Base-by-base conservation (phyloP, 2,113 vertebrate species). In the Bufo gargarizans region DNA sequence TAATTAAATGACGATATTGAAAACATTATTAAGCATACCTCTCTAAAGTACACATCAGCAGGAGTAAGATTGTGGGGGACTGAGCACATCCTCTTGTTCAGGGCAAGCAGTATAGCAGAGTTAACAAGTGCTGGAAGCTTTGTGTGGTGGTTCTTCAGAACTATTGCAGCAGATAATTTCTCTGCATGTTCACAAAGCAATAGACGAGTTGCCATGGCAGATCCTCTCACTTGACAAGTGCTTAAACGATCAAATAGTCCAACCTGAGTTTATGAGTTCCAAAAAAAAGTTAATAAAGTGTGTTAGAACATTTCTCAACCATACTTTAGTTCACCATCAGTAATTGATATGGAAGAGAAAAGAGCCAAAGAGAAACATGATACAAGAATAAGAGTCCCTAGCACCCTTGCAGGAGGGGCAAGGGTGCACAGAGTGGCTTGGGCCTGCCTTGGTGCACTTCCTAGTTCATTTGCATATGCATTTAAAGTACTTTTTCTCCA, bases 11-110 rank as follows among this genome's bases (percentile, higher is more conserved):
- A 72, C 16, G n/a, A 43, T 3, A 72, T 43, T 13, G 43, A 14
- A 13, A 45, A 3, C 16, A 6, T 16, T 33, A 91, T 91, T 58
- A 56, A 47, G 7, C 65, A 55, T 86, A 99, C 98, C 97, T 99
- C 97, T 92, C 98, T 96, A 90, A 99, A 99, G 93, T 98, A 99
- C 85, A 99, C 94, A 19, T 99, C 98, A 0, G 98, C 97, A 0
- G 97, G 92, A 0, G 97, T 99, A 90, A 99, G 96, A 90, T 93
- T 97, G 65, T 94, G 49, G 0, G 97, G 95, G 84, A 99, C 85
- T 0, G 94, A 86, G 20, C 92, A 88, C 58, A 90, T 92, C 77
- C 90, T 96, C 92, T 93, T 96, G 92, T 94, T 95, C 80, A 99
- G 91, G 0, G 97, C 93, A 0, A 92, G 76, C 77, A 92, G 65